Evolutionary conservation across 2,113 vertebrate species (phyloP).

Genomic region (Tichodroma muraria): DNA sequence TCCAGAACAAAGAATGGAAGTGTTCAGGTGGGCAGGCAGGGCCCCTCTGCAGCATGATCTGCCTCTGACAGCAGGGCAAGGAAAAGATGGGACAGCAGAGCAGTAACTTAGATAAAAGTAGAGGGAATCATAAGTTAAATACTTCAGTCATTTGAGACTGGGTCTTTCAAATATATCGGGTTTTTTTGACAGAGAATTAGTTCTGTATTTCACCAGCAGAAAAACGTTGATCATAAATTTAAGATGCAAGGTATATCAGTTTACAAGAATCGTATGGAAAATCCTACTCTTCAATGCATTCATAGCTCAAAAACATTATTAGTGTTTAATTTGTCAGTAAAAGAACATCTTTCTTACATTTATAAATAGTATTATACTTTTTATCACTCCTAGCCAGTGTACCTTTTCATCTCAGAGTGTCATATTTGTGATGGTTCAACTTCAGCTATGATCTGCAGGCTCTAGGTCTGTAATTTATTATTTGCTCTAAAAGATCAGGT

Average conservation of each 20-base stretch:
- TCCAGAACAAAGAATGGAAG: not conserved
- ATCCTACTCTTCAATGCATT: conserved; percentile 5
- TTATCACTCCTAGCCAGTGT: conserved; percentile 57
- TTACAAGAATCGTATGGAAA: not conserved
- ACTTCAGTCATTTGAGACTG: not conserved
- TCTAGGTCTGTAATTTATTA: conserved; percentile 91
- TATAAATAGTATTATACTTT: conserved; percentile 58
- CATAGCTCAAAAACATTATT: not conserved
- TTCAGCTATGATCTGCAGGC: conserved; percentile 72
- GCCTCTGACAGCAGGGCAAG: not conserved
- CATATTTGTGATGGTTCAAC: conserved; percentile 61
- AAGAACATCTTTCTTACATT: conserved; percentile 26
- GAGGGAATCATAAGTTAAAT: not conserved
- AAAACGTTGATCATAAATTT: conserved; percentile 41
- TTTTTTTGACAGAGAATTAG: conserved; percentile 43
- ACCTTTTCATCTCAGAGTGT: conserved; percentile 59
- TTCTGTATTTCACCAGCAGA: conserved; percentile 43
- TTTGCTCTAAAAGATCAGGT: conserved; percentile 79
- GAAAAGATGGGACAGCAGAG: not conserved
- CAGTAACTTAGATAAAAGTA: not conserved
- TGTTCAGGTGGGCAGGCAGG: not conserved
- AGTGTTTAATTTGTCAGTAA: conserved; percentile 11
- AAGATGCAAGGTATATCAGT: conserved; percentile 9
- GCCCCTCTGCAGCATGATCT: not conserved
- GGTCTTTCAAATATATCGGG: not conserved